A percentile compares a stretch with the other conserved stretches of the same genome.
These are phyloP conservation scores for Typhlichthys subterraneus DNA, from an alignment of 2,797 vertebrate species.

Conservation along the genomic window DNA sequence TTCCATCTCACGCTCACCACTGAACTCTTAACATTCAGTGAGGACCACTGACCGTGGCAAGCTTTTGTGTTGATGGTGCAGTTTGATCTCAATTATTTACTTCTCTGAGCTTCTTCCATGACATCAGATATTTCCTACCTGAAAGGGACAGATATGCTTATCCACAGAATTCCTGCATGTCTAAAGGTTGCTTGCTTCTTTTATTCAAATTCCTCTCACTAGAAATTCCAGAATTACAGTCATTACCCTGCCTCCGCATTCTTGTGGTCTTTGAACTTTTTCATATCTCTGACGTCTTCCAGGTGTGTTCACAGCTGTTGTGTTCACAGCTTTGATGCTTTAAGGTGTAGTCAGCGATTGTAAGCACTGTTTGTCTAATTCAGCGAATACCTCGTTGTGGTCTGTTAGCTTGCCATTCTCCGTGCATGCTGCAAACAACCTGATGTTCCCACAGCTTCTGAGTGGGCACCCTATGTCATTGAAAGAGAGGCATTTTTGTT, in stretches of 20 bases:
- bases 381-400: too few relatives aligned
- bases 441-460: too few relatives aligned
- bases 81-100: conserved; percentile 22
- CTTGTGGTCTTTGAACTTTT: conserved; percentile 50
- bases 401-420: too few relatives aligned
- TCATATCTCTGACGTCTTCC: conserved; percentile 40
- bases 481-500: too few relatives aligned
- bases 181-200: conserved; percentile 38
- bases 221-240: conserved; percentile 37
- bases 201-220: conserved; percentile 43
- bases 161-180: conserved; percentile 30
- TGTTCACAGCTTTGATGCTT: conserved; percentile 47
- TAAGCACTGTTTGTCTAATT: neutral
- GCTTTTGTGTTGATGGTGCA: conserved; percentile 27
- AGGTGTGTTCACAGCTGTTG: too few relatives aligned
- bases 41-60: conserved; percentile 16
- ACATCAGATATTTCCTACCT: conserved; percentile 27
- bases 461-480: too few relatives aligned
- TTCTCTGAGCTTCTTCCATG: conserved; percentile 29
- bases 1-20: conserved; percentile 5
- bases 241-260: conserved; percentile 45
- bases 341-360: conserved; percentile 9
- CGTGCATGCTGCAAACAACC: too few relatives aligned
- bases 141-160: conserved; percentile 41
- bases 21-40: conserved; percentile 17